A percentile compares a stretch with the other conserved stretches of the same genome.
Evolutionary conservation across 2,797 vertebrate species (phyloP).

Genomic region (Crocodylus rhombifer): DNA sequence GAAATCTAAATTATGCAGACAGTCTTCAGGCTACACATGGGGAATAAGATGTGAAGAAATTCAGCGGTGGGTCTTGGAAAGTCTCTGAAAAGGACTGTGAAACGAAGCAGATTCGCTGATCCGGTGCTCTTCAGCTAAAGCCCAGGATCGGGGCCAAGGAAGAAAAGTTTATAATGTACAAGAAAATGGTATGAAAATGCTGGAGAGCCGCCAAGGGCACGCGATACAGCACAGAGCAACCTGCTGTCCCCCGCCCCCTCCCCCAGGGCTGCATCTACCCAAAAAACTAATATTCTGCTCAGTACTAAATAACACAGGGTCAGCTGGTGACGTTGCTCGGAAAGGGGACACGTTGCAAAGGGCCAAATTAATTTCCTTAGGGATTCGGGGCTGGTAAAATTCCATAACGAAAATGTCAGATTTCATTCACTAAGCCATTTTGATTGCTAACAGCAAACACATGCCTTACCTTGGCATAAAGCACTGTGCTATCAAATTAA

Average conservation of each 20-base stretch:
- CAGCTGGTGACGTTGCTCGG: background rate
- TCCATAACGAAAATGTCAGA: constrained; percentile 72
- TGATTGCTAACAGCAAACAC: constrained; percentile 69
- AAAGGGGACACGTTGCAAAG: constrained; percentile 58
- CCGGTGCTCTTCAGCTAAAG: constrained; percentile 46
- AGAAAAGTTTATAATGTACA: constrained; percentile 42
- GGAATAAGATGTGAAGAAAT: constrained; percentile 57
- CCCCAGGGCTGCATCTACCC: background rate
- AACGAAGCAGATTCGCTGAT: constrained; percentile 1
- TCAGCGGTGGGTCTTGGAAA: constrained; percentile 39
- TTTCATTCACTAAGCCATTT: constrained; percentile 68
- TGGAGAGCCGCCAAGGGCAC: constrained; percentile 31
- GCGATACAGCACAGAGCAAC: background rate
- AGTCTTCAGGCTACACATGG: constrained; percentile 49
- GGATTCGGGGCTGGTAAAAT: constrained; percentile 50
- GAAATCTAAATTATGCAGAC: constrained; percentile 68
- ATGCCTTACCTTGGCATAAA: constrained; percentile 63
- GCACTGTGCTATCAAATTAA: constrained; percentile 68
- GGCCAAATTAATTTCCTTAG: constrained; percentile 72
- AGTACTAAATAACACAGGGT: background rate
- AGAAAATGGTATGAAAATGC: constrained; percentile 1
- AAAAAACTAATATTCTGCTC: constrained; percentile 8
- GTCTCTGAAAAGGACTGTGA: constrained; percentile 62
- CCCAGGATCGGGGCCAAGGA: constrained; percentile 2
- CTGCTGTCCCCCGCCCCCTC: background rate